Percentiles rank a stretch among this genome's conserved stretches.
These are phyloP conservation scores for Montipora cactus DNA, from an alignment of 64 coral and sea anemone species.

Conservation along the genomic window DNA sequence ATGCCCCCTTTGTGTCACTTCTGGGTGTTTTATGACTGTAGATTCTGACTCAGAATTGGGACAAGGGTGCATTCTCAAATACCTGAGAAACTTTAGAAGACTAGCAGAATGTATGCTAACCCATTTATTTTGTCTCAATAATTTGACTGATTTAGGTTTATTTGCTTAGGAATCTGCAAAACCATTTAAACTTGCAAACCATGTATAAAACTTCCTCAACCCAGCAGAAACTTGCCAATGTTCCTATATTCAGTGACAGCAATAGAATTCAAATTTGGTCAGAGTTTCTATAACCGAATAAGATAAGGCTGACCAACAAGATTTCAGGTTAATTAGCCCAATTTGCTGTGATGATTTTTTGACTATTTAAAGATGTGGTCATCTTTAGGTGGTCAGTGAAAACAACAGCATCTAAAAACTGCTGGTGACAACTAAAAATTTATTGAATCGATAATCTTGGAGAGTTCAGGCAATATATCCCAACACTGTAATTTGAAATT, in stretches of 20 bases:
- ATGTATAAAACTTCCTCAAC: background rate
- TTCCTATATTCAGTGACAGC: background rate
- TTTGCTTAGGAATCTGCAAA: background rate
- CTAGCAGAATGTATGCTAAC: background rate
- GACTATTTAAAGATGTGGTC: no score
- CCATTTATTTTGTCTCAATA: background rate
- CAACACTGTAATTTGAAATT: no score
- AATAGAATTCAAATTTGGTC: background rate
- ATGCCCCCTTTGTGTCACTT: no score
- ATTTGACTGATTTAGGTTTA: background rate
- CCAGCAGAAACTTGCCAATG: background rate
- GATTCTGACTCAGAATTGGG: background rate
- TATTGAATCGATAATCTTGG: no score
- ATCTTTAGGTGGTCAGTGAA: background rate
- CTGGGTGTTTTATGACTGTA: background rate
- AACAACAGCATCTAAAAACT: background rate
- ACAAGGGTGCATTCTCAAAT: background rate
- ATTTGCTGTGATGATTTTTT: background rate
- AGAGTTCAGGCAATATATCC: no score
- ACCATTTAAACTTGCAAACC: background rate
- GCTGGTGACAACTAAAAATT: no score
- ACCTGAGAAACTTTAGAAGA: background rate
- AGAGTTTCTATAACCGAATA: background rate
- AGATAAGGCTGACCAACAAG: background rate
- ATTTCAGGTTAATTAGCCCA: background rate